Conservation (phyloP, 1,140 invertebrate species). For the Trissolcus basalis region DNA sequence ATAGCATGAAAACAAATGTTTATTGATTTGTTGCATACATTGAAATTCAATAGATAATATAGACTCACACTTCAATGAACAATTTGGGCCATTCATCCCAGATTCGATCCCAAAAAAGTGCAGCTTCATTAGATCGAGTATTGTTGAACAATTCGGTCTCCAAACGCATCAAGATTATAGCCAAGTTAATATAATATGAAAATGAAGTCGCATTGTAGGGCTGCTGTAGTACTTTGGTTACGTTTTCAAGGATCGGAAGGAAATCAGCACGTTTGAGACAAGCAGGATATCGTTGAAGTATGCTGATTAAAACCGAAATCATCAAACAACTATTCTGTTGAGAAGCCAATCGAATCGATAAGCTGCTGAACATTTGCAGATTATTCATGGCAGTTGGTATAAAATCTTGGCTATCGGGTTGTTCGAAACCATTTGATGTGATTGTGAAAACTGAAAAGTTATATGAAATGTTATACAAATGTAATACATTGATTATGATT, state of each 20-base stretch:
- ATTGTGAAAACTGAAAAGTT: constrained; percentile 42
- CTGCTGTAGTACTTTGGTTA: neutral
- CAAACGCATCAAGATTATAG: constrained; percentile 33
- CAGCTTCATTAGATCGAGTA: constrained; percentile 15
- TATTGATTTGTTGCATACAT: too few species aligned
- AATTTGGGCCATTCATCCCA: constrained; percentile 51
- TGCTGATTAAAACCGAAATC: constrained; percentile 13
- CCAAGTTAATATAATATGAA: constrained; percentile 16
- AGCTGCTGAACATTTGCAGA: constrained; percentile 22
- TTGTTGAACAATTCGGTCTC: constrained; percentile 30
- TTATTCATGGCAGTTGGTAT: constrained; percentile 37
- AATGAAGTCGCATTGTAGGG: too few species aligned
- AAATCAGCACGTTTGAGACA: constrained; percentile 30
- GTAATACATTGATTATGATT: neutral
- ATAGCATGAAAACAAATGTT: neutral
- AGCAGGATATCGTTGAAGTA: constrained; percentile 40
- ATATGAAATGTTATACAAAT: constrained; percentile 4
- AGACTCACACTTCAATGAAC: constrained; percentile 37
- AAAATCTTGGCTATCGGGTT: constrained; percentile 11
- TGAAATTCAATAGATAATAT: too few species aligned
- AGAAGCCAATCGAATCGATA: constrained; percentile 2
- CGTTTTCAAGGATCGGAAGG: constrained; percentile 16
- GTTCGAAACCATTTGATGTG: constrained; percentile 42
- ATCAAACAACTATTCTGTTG: constrained; percentile 15
- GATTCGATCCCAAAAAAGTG: constrained; percentile 38